Conservation (phyloP, 2,888 invertebrate genomes). For the Mesopsocus fuscifrons region DNA sequence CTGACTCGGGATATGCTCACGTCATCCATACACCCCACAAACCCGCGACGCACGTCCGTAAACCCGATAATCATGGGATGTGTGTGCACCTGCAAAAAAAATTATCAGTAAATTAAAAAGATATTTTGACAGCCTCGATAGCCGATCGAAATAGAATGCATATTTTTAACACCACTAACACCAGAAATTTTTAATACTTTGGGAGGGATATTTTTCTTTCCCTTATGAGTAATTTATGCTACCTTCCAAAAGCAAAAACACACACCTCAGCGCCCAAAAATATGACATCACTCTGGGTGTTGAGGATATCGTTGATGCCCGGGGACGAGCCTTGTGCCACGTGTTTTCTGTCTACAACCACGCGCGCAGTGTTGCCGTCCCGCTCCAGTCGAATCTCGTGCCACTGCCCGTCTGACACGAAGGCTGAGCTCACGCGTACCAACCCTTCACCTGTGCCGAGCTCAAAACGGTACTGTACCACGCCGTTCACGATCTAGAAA, state of each 20-base stretch:
- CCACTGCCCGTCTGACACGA: conserved; percentile 72
- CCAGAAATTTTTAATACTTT: neutral
- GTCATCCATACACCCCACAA: conserved; percentile 82
- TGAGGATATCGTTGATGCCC: conserved; percentile 63
- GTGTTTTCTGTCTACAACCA: conserved; percentile 58
- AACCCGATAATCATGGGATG: conserved; percentile 22
- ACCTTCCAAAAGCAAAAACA: too few relatives aligned
- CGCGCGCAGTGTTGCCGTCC: conserved; percentile 55
- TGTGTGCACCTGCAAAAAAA: conserved; percentile 21
- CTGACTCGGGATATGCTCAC: conserved; percentile 53
- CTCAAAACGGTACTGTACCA: conserved; percentile 78
- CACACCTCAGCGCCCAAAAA: conserved; percentile 69
- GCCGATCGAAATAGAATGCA: neutral
- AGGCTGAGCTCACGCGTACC: conserved; percentile 54
- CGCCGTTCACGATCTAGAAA: conserved; percentile 52
- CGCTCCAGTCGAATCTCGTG: conserved; percentile 63
- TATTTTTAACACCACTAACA: neutral
- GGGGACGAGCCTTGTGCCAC: conserved; percentile 58
- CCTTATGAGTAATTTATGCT: too few relatives aligned
- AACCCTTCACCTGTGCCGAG: conserved; percentile 79
- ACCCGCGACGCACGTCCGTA: conserved; percentile 64
- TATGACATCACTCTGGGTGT: conserved; percentile 64
- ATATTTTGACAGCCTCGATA: too few relatives aligned
- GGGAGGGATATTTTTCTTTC: too few relatives aligned
- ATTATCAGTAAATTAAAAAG: neutral